These are phyloP conservation scores for Andrena haemorrhoa DNA, from an alignment of 2,888 invertebrate genomes.

Conservation along the genomic window DNA sequence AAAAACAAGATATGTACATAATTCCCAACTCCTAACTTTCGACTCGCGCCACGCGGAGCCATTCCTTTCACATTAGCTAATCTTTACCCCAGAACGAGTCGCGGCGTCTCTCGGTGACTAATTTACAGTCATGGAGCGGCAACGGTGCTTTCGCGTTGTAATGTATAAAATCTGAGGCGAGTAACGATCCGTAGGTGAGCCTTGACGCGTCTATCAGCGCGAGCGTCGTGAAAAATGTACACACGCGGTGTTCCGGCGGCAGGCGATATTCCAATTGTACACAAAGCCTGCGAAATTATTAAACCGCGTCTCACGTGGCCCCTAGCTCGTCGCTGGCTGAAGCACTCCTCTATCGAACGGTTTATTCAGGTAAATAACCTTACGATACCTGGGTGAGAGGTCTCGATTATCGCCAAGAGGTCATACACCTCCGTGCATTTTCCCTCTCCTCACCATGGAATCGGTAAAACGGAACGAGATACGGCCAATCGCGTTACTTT, in stretches of 20 bases:
- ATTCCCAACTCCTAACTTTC: too few relatives aligned
- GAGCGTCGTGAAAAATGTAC: constrained; percentile 51
- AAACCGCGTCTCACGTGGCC: constrained; percentile 46
- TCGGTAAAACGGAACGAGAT: constrained; percentile 36
- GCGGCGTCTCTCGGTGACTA: background rate
- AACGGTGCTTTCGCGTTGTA: background rate
- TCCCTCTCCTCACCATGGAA: background rate
- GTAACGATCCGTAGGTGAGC: constrained; percentile 52
- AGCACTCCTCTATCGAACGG: constrained; percentile 59
- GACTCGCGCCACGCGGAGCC: too few relatives aligned
- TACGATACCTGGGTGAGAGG: constrained; percentile 14
- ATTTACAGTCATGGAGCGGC: constrained; percentile 5
- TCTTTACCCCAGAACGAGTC: background rate
- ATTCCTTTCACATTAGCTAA: too few relatives aligned
- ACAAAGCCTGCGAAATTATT: constrained; percentile 62
- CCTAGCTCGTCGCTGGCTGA: constrained; percentile 4
- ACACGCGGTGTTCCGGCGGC: constrained; percentile 31
- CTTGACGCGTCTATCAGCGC: constrained; percentile 51
- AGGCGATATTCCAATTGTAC: constrained; percentile 49
- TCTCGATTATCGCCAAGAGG: constrained; percentile 29
- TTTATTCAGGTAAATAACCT: constrained; percentile 68
- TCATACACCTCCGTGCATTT: constrained; percentile 27
- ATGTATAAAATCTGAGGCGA: constrained; percentile 14
- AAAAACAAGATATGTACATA: too few relatives aligned
- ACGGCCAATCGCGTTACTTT: constrained; percentile 40